Evolutionary conservation across 2,113 vertebrate species (phyloP), one percentile per base, ranked within the genome.

Genomic region (Epinephelus lanceolatus): DNA sequence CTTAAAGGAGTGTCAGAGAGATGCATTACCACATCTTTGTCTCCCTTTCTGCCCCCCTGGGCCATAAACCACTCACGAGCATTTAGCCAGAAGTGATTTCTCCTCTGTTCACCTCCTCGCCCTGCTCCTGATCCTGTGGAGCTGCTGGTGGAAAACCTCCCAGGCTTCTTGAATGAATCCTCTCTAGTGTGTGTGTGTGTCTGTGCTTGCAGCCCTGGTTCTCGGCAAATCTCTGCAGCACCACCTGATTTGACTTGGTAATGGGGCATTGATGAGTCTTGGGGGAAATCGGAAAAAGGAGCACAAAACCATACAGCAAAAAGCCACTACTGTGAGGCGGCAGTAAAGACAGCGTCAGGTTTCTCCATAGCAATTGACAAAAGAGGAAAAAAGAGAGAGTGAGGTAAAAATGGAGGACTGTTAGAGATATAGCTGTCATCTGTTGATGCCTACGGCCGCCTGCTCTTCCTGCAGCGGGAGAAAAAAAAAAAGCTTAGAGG

Each of bases 181-280:
- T 66, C 93, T 91, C 91, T 95, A 94, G 40, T 74, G 68, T 81
- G 80, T 66, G 73, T 70, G 94, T 59, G 51, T 61, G 69, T 68
- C 40, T 71, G 55, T 6, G 94, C 69, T 78, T 45, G 68, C 72
- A 78, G 86, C 82, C 56, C 15, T 18, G 83, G 70, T 88, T 86
- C 85, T 87, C 60, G 0, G 86, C 85, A 86, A 90, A 91, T 91
- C 92, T 94, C 96, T 96, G 97, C 96, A 96, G 96, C 96, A 96
- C 96, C 96, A 96, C 96, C 97, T 97, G 96, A 97, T 99, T 97
- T 97, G 97, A 98, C 97, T 98, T 98, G 97, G 96, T 99, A 98
- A 99, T 99, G 95, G 94, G 92, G 95, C 95, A 94, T 95, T 98
- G 97, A 99, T 98, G 97, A 97, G 97, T 96, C 97, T 96, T 96